Conservation (phyloP, 2,797 vertebrate species). For the Lepus townsendii region DNA sequence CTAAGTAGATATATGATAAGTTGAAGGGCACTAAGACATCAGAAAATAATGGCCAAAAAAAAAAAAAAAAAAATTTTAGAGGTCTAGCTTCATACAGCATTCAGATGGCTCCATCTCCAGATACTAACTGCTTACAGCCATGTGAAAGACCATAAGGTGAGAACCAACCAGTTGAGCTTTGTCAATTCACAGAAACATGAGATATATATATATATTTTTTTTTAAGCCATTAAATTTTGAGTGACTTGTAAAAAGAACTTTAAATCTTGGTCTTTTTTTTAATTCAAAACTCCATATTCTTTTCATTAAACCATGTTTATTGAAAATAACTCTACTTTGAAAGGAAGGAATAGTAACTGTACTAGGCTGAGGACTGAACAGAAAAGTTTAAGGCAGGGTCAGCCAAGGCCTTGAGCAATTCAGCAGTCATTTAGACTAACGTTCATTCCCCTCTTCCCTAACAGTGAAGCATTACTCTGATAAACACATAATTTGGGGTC, state of each 20-base stretch:
- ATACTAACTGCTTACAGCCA: neutral
- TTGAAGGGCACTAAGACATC: neutral
- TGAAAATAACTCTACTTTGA: constrained; percentile 11
- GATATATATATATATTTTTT: neutral
- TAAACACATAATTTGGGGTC: neutral
- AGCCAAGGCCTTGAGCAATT: neutral
- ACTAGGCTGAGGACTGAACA: neutral
- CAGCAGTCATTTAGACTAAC: neutral
- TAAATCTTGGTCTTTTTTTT: neutral
- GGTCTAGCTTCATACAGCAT: neutral
- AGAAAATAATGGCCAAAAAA: neutral
- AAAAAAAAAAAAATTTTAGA: neutral
- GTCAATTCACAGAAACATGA: neutral
- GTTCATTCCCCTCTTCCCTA: too few species aligned
- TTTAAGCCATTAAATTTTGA: neutral
- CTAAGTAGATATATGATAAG: neutral
- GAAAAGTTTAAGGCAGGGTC: neutral
- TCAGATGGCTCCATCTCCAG: neutral
- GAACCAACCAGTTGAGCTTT: neutral
- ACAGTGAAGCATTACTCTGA: neutral
- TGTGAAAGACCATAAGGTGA: neutral
- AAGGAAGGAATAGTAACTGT: neutral
- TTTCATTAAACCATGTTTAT: constrained; percentile 32
- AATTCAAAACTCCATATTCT: neutral
- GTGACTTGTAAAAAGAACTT: neutral